Evolutionary conservation across 2,113 vertebrate species (phyloP).

Genomic region (Brienomyrus longianalis): DNA sequence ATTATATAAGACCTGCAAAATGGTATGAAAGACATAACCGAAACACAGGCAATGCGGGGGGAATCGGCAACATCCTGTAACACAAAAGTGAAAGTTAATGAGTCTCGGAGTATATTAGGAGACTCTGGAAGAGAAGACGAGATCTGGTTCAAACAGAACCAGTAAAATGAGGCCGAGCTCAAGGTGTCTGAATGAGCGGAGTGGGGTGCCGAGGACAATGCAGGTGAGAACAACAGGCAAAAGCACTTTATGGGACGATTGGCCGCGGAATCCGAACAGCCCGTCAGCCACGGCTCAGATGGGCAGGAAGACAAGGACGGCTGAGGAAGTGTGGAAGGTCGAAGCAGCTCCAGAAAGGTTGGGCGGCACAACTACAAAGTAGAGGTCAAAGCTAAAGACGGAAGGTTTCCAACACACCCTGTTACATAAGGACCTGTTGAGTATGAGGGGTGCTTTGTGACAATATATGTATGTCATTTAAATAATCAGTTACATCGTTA

Average conservation of each 20-base stretch:
- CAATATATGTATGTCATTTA: background rate
- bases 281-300: background rate
- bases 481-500: background rate
- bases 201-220: background rate
- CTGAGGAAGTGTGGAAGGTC: background rate
- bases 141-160: background rate
- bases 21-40: background rate
- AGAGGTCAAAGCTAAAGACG: background rate
- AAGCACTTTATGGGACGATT: background rate
- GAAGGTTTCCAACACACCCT: background rate
- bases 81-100: background rate
- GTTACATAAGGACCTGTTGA: background rate
- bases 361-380: background rate
- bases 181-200: background rate
- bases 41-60: background rate
- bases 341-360: background rate
- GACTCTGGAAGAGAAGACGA: background rate
- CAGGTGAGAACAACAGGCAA: background rate
- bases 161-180: background rate
- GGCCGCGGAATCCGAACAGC: background rate
- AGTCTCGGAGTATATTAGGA: background rate
- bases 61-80: background rate
- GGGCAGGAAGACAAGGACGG: background rate
- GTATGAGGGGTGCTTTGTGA: background rate
- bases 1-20: background rate